Percentiles rank a stretch among this genome's conserved stretches.
phyloP scores from a whole-genome alignment of 2,113 vertebrate genomes.

The Saccopteryx leptura region DNA sequence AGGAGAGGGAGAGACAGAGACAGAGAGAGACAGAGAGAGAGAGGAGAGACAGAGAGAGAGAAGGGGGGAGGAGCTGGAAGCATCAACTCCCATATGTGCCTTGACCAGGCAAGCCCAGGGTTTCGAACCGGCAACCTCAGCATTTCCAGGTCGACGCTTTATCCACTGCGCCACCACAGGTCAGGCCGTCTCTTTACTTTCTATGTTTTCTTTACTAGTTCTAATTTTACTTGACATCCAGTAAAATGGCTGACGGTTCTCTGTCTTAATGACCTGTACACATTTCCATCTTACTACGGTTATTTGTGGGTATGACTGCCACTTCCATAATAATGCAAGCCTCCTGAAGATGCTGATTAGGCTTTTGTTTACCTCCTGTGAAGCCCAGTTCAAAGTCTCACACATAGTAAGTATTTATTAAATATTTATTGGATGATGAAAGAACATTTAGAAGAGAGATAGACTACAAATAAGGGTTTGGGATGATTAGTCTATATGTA shows the following conservation, averaged over 20 bases:
- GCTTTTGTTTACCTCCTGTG: slow-evolving; percentile 8
- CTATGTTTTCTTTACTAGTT: background rate
- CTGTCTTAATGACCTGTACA: background rate
- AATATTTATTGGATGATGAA: background rate
- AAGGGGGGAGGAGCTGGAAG: too few relatives aligned
- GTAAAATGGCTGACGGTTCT: background rate
- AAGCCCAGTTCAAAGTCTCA: background rate
- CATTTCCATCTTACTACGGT: slow-evolving; percentile 20
- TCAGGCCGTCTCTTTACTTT: background rate
- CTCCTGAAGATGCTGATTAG: background rate
- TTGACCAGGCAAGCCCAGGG: too few relatives aligned
- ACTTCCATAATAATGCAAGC: background rate
- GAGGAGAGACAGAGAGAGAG: too few relatives aligned
- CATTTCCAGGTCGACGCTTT: too few relatives aligned
- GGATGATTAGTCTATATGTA: background rate
- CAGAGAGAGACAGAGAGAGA: too few relatives aligned
- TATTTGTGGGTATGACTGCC: background rate
- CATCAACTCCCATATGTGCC: too few relatives aligned
- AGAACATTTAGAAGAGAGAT: background rate
- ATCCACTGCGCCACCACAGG: too few relatives aligned
- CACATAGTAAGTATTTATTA: background rate
- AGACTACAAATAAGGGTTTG: slow-evolving; percentile 5
- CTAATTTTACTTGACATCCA: background rate
- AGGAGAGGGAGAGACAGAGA: too few relatives aligned
- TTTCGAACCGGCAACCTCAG: too few relatives aligned